phyloP scores from a whole-genome alignment of 2,797 vertebrate species.

The Smutsia gigantea region DNA sequence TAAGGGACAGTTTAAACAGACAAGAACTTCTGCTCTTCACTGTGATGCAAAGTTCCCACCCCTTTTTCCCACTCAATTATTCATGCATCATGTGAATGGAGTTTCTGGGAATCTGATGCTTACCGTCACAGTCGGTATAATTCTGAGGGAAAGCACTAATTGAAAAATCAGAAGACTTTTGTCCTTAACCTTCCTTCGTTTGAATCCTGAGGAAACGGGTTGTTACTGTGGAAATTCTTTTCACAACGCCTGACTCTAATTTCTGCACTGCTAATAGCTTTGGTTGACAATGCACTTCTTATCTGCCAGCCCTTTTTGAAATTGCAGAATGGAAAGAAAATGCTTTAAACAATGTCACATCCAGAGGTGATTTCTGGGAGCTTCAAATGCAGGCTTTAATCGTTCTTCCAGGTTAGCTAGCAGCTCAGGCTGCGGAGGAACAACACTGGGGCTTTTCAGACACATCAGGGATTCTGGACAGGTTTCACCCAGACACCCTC shows the following conservation, averaged over 20 bases:
- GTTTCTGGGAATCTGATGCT: background rate
- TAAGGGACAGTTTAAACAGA: background rate
- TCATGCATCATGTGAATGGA: background rate
- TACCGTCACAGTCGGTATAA: background rate
- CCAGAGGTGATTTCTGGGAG: background rate
- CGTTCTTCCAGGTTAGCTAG: background rate
- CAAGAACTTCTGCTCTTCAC: background rate
- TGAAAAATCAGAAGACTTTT: constrained; percentile 36
- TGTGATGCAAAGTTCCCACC: background rate
- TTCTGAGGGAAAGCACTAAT: background rate
- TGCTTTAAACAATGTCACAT: background rate
- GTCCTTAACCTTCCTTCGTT: background rate
- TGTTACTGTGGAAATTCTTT: constrained; percentile 21
- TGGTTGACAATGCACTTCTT: constrained; percentile 30
- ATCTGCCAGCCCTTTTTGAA: background rate
- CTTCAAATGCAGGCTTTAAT: background rate
- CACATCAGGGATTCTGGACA: constrained; percentile 37
- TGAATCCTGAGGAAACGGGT: constrained; percentile 20
- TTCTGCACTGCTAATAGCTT: background rate
- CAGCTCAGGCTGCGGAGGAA: accelerated
- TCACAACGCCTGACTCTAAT: background rate
- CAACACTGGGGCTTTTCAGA: background rate
- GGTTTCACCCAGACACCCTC: constrained; percentile 32
- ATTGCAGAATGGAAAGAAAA: background rate
- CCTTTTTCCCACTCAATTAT: background rate